Evolutionary conservation across 2,888 invertebrate species (phyloP).

Genomic region (Brenthis hecate): DNA sequence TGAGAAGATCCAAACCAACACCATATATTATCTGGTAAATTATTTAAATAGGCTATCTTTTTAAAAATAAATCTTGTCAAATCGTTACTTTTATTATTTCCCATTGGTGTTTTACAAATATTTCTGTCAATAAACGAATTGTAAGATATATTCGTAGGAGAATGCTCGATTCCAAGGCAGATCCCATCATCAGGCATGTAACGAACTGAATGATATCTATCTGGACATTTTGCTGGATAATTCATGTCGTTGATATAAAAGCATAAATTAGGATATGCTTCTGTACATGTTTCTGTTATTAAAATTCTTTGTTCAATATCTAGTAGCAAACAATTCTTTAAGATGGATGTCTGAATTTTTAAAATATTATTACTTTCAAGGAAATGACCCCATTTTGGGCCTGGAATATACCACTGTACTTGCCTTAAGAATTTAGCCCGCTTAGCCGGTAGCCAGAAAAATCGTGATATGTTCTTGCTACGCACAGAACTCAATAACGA

Average conservation of each 20-base stretch:
- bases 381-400: slow-evolving; percentile 64
- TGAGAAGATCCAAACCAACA: slow-evolving; percentile 60
- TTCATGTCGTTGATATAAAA: slow-evolving; percentile 64
- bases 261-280: slow-evolving; percentile 65
- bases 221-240: slow-evolving; percentile 63
- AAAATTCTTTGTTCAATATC: slow-evolving; percentile 54
- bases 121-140: slow-evolving; percentile 50
- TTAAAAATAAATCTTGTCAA: slow-evolving; percentile 61
- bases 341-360: slow-evolving; percentile 45
- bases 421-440: slow-evolving; percentile 68
- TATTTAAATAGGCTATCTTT: slow-evolving; percentile 56
- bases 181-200: slow-evolving; percentile 61
- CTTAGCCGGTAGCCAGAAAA: slow-evolving; percentile 78
- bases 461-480: slow-evolving; percentile 49
- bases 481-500: slow-evolving; percentile 58
- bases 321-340: slow-evolving; percentile 63
- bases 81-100: slow-evolving; percentile 45
- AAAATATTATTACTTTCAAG: slow-evolving; percentile 50
- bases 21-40: slow-evolving; percentile 54
- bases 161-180: slow-evolving; percentile 66
- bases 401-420: slow-evolving; percentile 74
- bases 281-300: slow-evolving; percentile 57
- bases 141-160: slow-evolving; percentile 53
- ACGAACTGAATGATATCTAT: slow-evolving; percentile 64
- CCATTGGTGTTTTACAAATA: slow-evolving; percentile 62